Conservation (phyloP, 1,140 invertebrate genomes). For the Apis florea region DNA sequence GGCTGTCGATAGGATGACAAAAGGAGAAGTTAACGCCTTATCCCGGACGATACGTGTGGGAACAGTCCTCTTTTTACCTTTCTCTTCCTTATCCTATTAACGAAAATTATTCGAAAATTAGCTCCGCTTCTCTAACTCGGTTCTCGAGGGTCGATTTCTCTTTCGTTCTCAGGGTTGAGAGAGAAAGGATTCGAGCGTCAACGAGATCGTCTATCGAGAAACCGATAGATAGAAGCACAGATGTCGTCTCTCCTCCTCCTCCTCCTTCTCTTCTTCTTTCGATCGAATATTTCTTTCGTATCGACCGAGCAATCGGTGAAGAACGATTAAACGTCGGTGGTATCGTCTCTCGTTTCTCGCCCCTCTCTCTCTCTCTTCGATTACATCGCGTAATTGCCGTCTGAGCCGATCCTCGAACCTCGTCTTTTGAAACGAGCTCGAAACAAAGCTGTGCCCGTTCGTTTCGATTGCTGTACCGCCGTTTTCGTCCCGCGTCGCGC, state of each 20-base stretch:
- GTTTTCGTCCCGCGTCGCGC: constrained; percentile 36
- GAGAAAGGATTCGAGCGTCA: no score
- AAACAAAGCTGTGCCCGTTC: constrained; percentile 34
- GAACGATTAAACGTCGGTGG: not conserved
- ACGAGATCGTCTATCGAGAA: no score
- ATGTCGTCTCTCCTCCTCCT: not conserved
- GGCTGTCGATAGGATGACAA: constrained; percentile 7
- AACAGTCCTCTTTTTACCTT: not conserved
- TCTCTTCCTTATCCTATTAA: not conserved
- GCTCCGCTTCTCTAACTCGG: no score
- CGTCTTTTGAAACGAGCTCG: constrained; percentile 28
- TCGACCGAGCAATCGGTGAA: not conserved
- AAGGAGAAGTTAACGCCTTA: not conserved
- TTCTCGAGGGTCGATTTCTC: no score
- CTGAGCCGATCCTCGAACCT: constrained; percentile 15
- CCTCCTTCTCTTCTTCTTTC: no score
- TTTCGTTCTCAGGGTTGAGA: no score
- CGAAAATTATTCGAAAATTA: no score
- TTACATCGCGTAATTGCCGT: constrained; percentile 36
- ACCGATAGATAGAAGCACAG: no score
- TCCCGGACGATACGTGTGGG: not conserved
- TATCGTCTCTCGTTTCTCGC: not conserved
- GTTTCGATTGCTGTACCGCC: constrained; percentile 54
- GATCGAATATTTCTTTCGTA: not conserved
- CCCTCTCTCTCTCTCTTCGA: not conserved